Conservation (phyloP, 1,140 invertebrate species). For the Leptoteleia sp. region DNA sequence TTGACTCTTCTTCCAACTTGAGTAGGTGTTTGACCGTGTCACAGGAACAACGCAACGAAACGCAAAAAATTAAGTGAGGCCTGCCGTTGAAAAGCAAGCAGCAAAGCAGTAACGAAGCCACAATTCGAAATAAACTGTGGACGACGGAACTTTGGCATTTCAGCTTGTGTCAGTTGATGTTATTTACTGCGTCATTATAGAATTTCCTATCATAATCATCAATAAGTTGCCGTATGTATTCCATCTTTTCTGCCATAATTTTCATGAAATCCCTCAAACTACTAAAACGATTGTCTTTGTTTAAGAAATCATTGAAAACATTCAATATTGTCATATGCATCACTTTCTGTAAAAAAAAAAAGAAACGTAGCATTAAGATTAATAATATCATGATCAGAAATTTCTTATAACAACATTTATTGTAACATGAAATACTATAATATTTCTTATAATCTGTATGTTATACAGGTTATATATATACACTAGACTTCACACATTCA, state of each 20-base stretch:
- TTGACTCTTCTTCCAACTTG: conserved; percentile 42
- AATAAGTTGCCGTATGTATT: conserved; percentile 37
- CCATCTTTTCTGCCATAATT: conserved; percentile 40
- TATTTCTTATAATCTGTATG: no score
- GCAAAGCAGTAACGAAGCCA: conserved; percentile 68
- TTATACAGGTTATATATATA: no score
- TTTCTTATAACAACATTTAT: no score
- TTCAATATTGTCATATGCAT: conserved; percentile 49
- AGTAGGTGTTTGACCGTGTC: conserved; percentile 56
- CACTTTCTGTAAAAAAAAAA: no score
- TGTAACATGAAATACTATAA: no score
- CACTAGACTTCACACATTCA: no score
- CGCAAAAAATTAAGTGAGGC: conserved; percentile 58
- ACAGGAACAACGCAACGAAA: conserved; percentile 69
- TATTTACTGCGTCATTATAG: conserved; percentile 30
- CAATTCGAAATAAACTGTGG: conserved; percentile 69
- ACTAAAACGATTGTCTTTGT: conserved; percentile 45
- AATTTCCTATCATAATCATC: conserved; percentile 42
- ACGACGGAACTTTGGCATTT: conserved; percentile 73
- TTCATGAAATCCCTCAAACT: conserved; percentile 41
- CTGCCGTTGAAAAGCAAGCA: conserved; percentile 74
- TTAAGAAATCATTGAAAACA: conserved; percentile 36
- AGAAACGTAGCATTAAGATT: no score
- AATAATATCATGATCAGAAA: no score
- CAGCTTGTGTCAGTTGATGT: conserved; percentile 78